These are phyloP conservation scores for Luscinia megarhynchos DNA, from an alignment of 2,797 vertebrate genomes.

Conservation along the genomic window DNA sequence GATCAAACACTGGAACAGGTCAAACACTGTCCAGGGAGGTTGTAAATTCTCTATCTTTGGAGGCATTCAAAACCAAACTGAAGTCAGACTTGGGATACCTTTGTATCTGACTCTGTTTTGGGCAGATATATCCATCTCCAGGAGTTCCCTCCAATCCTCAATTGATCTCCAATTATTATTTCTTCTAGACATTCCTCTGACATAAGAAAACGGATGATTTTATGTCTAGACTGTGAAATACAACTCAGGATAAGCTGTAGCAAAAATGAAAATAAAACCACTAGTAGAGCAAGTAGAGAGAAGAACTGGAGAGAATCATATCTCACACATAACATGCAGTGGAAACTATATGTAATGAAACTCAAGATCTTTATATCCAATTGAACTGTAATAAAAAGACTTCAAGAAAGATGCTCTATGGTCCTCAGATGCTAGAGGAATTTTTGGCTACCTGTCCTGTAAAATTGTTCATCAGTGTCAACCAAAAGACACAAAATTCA, in stretches of 20 bases:
- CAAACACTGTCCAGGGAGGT: no score
- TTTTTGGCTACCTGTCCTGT: background rate
- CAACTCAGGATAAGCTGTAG: fast-evolving
- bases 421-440: background rate
- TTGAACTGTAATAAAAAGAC: background rate
- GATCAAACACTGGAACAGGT: background rate
- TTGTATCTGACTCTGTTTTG: background rate
- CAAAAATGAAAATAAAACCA: background rate
- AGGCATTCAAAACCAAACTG: background rate
- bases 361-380: background rate
- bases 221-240: background rate
- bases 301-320: background rate
- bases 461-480: background rate
- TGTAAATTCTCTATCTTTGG: background rate
- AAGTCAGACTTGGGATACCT: background rate
- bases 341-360: background rate
- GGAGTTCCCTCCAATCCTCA: background rate
- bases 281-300: background rate
- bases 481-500: background rate
- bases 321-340: background rate
- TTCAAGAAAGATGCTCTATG: background rate
- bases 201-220: background rate
- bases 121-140: background rate
- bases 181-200: background rate
- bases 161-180: background rate